Evolutionary conservation across 2,888 invertebrate genomes (phyloP), one percentile per base, ranked within the genome.

Genomic region (Eristalis tenax): DNA sequence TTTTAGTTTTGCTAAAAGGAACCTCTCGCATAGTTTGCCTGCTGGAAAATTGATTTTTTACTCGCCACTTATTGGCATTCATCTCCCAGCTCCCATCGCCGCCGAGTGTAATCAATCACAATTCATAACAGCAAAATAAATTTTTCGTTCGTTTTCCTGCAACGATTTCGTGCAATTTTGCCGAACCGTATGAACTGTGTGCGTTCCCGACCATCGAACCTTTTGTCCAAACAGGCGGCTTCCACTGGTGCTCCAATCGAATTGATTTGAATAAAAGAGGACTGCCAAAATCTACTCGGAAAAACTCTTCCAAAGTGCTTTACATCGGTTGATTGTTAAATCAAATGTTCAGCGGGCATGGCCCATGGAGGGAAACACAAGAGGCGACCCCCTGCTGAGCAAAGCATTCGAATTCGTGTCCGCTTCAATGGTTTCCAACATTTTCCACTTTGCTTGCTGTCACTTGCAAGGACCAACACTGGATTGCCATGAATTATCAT

Each of bases 51-150:
- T 43, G 43, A 35, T 59, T 35, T 38, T 64, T 26, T n/a, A 63
- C 15, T 4, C 28, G 22, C 61, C 11, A 66, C 40, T 43, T 26
- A 23, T 43, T 66, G 26, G 38, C 40, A 65, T 38, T 65, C 65
- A 22, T 32, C 32, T 6, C 32, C 32, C 10, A 6, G 0, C 32
- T 32, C 22, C 35, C 57, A 4, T 13, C 66, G 18, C 65, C 43
- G 26, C 10, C 13, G 22, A 23, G 23, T 38, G 70, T 59, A 70
- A 70, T 70, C 70, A 70, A 70, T 70, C 70, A 70, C 8, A 70
- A 70, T 13, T 70, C 22, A 57, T 70, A 59, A 70, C 59, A 70
- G 56, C 56, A 32, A 50, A 70, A 35, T 35, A 70, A 57, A 32
- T 26, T 70, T 23, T 5, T 6, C 26, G 6, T 22, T 38, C 69